phyloP scores from a whole-genome alignment of 2,797 vertebrate genomes.

The Dallia pectoralis region DNA sequence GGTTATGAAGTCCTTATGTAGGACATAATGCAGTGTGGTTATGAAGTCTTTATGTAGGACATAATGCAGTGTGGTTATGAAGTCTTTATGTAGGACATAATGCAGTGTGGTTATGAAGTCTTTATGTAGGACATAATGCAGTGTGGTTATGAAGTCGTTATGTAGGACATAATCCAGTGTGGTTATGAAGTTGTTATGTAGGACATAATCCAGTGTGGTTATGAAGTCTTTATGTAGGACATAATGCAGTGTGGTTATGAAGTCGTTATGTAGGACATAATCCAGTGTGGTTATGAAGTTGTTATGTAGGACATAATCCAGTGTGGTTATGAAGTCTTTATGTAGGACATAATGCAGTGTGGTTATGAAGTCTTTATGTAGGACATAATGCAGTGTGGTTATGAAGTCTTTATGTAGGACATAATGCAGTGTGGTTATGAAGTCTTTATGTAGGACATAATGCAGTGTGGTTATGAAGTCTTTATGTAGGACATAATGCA shows the following conservation, averaged over 20 bases:
- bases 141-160: neutral
- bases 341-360: neutral
- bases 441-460: neutral
- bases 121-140: neutral
- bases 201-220: neutral
- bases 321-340: neutral
- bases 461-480: neutral
- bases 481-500: neutral
- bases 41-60: neutral
- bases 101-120: neutral
- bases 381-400: neutral
- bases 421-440: neutral
- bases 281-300: neutral
- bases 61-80: neutral
- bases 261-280: neutral
- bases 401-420: neutral
- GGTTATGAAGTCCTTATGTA: neutral
- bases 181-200: neutral
- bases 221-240: neutral
- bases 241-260: neutral
- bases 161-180: neutral
- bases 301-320: neutral
- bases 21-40: neutral
- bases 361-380: neutral
- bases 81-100: neutral